phyloP scores from a whole-genome alignment of 2,797 vertebrate genomes.

The Erethizon dorsatum region DNA sequence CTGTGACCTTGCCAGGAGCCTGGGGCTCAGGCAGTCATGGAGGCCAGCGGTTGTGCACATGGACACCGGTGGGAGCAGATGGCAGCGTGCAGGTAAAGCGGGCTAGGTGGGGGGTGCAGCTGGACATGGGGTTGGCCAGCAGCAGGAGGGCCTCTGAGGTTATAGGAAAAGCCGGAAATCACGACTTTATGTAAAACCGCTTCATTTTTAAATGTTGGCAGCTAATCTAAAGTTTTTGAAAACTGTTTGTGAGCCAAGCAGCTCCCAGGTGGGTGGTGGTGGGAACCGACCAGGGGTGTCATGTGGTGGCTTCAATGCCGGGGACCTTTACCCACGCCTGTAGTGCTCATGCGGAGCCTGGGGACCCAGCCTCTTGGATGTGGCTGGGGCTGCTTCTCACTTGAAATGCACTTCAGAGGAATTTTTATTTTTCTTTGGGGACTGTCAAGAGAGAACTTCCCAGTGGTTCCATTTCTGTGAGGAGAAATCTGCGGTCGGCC shows the following conservation, averaged over 20 bases:
- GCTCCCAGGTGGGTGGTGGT: neutral
- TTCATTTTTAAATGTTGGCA: conserved; percentile 68
- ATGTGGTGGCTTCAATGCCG: rapidly evolving
- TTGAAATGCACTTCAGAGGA: conserved; percentile 64
- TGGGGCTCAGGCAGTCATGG: no score
- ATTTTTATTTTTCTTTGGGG: conserved; percentile 77
- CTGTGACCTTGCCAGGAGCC: neutral
- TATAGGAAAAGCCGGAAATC: conserved; percentile 6
- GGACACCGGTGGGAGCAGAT: rapidly evolving
- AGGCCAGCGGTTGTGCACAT: no score
- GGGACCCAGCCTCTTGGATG: neutral
- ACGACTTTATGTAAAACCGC: conserved; percentile 52
- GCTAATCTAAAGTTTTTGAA: neutral
- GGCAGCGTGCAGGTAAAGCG: neutral
- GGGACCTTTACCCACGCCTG: neutral
- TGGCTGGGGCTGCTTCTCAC: neutral
- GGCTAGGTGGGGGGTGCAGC: neutral
- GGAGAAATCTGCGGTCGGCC: conserved; percentile 76
- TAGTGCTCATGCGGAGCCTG: rapidly evolving
- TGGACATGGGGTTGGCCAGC: rapidly evolving
- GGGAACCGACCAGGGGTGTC: no score
- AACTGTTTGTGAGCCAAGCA: neutral
- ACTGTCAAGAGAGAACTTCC: conserved; percentile 42
- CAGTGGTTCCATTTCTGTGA: conserved; percentile 56
- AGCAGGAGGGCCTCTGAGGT: neutral